Base-by-base conservation (phyloP, 2,888 invertebrate genomes). In the Xylophagus ater region DNA sequence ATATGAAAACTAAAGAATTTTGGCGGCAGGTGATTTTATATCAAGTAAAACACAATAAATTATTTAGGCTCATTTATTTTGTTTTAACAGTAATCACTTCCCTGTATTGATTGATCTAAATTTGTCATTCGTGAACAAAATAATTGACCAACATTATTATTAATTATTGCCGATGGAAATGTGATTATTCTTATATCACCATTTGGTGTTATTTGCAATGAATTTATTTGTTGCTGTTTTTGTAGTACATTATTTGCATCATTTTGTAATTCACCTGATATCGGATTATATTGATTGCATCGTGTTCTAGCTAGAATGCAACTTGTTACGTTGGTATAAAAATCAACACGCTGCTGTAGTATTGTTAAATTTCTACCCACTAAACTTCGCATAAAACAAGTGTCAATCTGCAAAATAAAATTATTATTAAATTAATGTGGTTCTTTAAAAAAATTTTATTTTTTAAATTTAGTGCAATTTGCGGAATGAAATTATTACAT, bases 221-320 rank as follows among this genome's bases (percentile, higher is more conserved):
- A 66, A 53, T 74, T 75, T 46, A 69, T 71, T 8, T 43, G 44
- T 2, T 31, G 21, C 68, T 60, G 39, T 68, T 63, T 19, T 15
- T 21, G 14, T 13, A 25, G n/a, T 18, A 24, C 9, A 4, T 35
- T 34, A 10, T 12, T n/a, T 4, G 66, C 67, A 19, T 71, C 70
- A 24, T 69, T 66, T 58, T 76, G 75, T 3, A 70, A 58, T 41
- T 73, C 73, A 10, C 78, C 78, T 2, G 77, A 76, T 38, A 78
- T 76, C 3, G 78, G 77, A 56, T 78, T 78, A 53, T 66, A 72
- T 2, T 66, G 60, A 32, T 71, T 68, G 58, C 78, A 79, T 37
- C 78, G 67, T 2, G 75, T 60, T 51, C 71, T 73, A 1, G 78
- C 76, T 41, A 79, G 57, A 43, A 79, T 69, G 53, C 78, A 78